Evolutionary conservation across 2,797 vertebrate species (phyloP).

Genomic region (Spinibarbus caldwelli): DNA sequence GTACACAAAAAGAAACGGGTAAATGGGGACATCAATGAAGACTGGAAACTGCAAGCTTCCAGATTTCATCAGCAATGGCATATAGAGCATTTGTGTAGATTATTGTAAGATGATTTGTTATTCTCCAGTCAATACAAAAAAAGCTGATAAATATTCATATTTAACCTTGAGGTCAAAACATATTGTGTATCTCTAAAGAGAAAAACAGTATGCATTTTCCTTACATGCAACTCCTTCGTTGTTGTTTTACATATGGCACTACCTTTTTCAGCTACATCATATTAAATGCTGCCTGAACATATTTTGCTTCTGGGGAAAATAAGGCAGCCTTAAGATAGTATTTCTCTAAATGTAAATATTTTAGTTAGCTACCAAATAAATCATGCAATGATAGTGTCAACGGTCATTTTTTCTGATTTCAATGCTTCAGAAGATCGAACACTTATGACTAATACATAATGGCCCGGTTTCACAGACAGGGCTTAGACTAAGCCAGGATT

Average conservation of each 20-base stretch:
- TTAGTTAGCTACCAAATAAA: neutral
- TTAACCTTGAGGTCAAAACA: constrained; percentile 37
- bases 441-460: neutral
- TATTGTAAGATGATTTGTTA: neutral
- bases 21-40: neutral
- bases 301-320: neutral
- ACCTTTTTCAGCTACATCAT: neutral
- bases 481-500: too few relatives aligned
- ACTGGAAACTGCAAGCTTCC: neutral
- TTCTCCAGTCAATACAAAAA: constrained; percentile 22
- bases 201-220: neutral
- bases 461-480: too few relatives aligned
- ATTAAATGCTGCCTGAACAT: neutral
- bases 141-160: constrained; percentile 26
- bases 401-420: neutral
- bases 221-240: neutral
- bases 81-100: neutral
- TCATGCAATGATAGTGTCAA: neutral
- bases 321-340: neutral
- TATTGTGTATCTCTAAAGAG: neutral
- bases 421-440: neutral
- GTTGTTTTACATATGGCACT: neutral
- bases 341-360: constrained; percentile 27
- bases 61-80: neutral
- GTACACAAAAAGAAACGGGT: neutral